Base-by-base conservation (phyloP, 2,888 invertebrate species). In the Anaspis maculata region DNA sequence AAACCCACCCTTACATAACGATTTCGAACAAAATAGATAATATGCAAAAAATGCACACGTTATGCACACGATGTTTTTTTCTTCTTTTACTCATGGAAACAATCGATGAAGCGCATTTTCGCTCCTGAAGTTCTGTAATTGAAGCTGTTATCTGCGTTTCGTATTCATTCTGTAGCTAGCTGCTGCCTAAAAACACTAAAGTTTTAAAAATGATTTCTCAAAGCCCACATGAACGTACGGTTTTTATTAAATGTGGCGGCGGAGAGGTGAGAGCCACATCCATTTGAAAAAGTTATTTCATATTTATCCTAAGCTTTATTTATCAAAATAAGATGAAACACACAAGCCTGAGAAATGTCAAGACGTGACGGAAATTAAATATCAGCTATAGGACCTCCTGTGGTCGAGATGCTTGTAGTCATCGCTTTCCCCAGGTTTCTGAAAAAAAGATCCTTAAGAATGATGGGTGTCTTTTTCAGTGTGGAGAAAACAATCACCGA, bases 351-450 rank as follows among this genome's bases (percentile, higher is more conserved):
- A 57, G 52, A 52, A 56, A 51, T 48, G 45, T 54, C 48, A 45
- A 47, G 50, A 50, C 44, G 48, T 49, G 45, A 44, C 39, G 43
- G 47, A 37, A 36, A 41, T 64, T 64, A 66, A 48, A 66, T 66
- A 52, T 68, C 75, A 56, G 68, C 72, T 68, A 73, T 82, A 73
- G 67, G 82, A 73, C 83, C 83, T 76, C 65, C 74, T 50, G 63
- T 77, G 68, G 72, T 79, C 64, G 71, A 80, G 67, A 73, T 81
- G 72, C 66, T 77, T 62, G 72, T 82, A 70, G 71, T 83, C 80
- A 69, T 76, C 67, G 68, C 76, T 70, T 70, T 74, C 66, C 66
- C 77, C 72, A 70, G 69, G 69, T 74, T 77, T 73, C 81, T 83
- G 69, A 37, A 72, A 62, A 30, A 37, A 37, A 36, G 24, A 19